Conservation (phyloP, 2,888 invertebrate genomes). For the Gortyna flavago region DNA sequence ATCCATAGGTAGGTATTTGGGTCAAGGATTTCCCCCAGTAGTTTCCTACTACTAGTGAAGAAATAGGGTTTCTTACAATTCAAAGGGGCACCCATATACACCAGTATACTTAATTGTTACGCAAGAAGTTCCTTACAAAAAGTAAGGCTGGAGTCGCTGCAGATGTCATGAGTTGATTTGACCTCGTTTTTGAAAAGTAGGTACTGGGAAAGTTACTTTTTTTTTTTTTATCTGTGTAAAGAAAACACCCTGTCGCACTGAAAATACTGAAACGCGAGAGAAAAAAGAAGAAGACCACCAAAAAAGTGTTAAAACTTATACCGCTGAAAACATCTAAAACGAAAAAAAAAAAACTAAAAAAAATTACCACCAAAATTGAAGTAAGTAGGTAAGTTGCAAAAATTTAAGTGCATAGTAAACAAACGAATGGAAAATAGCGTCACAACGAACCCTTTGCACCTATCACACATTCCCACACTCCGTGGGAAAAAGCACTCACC, state of each 20-base stretch:
- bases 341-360: neutral
- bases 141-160: neutral
- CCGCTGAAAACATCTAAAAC: neutral
- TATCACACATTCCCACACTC: slow-evolving; percentile 86
- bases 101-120: neutral
- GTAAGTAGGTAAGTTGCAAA: slow-evolving; percentile 41
- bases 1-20: slow-evolving; percentile 5
- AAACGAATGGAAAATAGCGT: slow-evolving; percentile 64
- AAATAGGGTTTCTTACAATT: neutral
- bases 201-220: no score
- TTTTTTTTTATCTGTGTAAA: neutral
- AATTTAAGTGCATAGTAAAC: slow-evolving; percentile 67
- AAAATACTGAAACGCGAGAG: neutral
- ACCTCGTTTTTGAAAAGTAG: slow-evolving; percentile 10
- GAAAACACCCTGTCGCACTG: neutral
- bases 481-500: slow-evolving; percentile 84
- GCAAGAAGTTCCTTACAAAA: neutral
- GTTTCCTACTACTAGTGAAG: neutral
- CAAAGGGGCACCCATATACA: neutral
- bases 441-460: slow-evolving; percentile 83
- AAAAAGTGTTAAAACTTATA: neutral
- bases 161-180: slow-evolving; percentile 1
- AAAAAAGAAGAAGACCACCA: neutral
- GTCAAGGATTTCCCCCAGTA: slow-evolving; percentile 34
- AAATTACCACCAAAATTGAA: slow-evolving; percentile 2